These are phyloP conservation scores for Chelon labrosus DNA, from an alignment of 2,797 vertebrate species.

Conservation along the genomic window DNA sequence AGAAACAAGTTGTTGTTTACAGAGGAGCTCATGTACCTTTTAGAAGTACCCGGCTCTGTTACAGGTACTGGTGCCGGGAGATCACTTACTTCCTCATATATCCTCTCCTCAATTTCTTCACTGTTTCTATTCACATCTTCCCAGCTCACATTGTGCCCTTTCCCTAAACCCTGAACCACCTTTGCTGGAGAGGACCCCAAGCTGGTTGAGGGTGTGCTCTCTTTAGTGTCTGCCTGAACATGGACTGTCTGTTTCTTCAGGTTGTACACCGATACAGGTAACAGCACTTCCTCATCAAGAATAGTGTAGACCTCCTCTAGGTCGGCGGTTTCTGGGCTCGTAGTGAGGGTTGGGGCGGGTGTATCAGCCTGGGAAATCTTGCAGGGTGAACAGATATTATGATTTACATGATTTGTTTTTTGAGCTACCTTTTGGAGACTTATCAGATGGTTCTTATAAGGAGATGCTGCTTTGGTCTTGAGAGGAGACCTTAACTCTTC, in stretches of 20 bases:
- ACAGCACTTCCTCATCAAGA: constrained; percentile 85
- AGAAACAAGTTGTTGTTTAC: constrained; percentile 61
- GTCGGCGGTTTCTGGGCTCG: constrained; percentile 86
- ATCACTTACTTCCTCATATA: constrained; percentile 79
- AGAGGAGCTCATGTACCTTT: constrained; percentile 57
- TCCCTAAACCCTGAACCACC: constrained; percentile 36
- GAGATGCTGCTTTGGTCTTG: constrained; percentile 27
- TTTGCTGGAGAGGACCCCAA: constrained; percentile 69
- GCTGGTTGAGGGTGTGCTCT: constrained; percentile 44
- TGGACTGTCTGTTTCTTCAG: constrained; percentile 64
- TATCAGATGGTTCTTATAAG: constrained; percentile 21
- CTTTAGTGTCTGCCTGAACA: constrained; percentile 52
- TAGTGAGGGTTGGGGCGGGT: constrained; percentile 61
- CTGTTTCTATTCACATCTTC: constrained; percentile 32
- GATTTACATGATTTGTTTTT: constrained; percentile 42
- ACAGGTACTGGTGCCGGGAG: constrained; percentile 31
- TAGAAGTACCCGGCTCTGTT: constrained; percentile 40
- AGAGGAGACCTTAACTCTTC: constrained; percentile 60
- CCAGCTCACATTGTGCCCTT: constrained; percentile 34
- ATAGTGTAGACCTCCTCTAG: constrained; percentile 83
- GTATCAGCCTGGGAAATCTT: constrained; percentile 41
- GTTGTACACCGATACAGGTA: constrained; percentile 77
- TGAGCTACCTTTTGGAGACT: constrained; percentile 53
- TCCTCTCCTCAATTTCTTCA: constrained; percentile 51
- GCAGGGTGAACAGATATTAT: constrained; percentile 32